Evolutionary conservation across 1,140 invertebrate genomes (phyloP), one percentile per base, ranked within the genome.

Genomic region (Drosophila fuyamai): DNA sequence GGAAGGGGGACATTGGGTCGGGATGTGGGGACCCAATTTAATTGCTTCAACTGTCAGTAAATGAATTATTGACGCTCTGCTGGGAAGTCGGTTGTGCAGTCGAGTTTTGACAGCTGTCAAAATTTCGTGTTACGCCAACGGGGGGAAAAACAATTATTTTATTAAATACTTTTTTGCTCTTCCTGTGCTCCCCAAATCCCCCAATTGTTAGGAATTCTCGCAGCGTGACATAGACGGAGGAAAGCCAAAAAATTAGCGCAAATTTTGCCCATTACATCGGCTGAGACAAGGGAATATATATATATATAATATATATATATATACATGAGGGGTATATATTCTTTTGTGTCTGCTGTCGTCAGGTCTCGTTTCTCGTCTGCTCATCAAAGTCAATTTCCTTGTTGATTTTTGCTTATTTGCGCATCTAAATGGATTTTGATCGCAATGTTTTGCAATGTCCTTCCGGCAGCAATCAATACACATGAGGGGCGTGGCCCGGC

Each of bases 371-470:
- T 51, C 48, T 61, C 27, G 48, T 59, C 58, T 38, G 46, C 36
- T 88, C 83, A 88, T 88, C 72, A 89, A 86, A 86, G 84, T 83
- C 83, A 88, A 86, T 86, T 86, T 88, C 60, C 79, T 73, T 88
- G 84, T 89, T 86, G 83, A 88, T 88, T 86, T 88, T 86, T 83
- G 83, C 84, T 82, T 86, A 86, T 86, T 86, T 86, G 83, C 79
- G 83, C 83, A 83, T 88, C 82, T 86, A 86, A 86, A 86, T 88
- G 83, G 83, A 86, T 88, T 86, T 86, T 86, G 82, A 82, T 86
- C 82, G 83, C 82, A 82, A 82, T 86, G 84, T 83, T 86, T 88
- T 88, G 78, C 81, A 84, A 85, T 84, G 81, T 78, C 67, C 82
- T 78, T 81, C 76, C 79, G 79, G 83, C 83, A 63, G 74, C 48